A percentile compares a stretch with the other conserved stretches of the same genome.
Evolutionary conservation across 1,140 invertebrate genomes (phyloP).

Genomic region (Drosophila equinoxialis): DNA sequence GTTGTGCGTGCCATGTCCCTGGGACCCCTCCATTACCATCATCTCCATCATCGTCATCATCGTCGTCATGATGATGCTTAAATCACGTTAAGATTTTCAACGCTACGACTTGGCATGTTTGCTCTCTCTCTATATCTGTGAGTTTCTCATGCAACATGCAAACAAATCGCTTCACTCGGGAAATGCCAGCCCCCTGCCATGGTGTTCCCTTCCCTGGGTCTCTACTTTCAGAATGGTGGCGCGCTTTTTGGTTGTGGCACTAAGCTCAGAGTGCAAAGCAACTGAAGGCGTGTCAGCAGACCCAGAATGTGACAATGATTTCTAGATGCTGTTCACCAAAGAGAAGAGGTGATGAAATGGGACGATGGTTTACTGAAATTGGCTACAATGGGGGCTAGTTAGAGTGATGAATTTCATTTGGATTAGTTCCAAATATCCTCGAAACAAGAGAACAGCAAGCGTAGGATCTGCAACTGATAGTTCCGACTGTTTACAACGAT

Average conservation of each 20-base stretch:
- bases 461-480: no score
- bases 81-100: slow-evolving; percentile 31
- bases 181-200: neutral
- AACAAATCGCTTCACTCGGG: slow-evolving; percentile 16
- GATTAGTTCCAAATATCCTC: neutral
- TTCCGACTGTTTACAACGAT: no score
- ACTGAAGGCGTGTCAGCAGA: slow-evolving; percentile 15
- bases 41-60: neutral
- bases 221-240: slow-evolving; percentile 1
- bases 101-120: slow-evolving; percentile 26
- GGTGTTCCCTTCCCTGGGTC: neutral
- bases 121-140: neutral
- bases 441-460: neutral
- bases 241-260: slow-evolving; percentile 12
- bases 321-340: slow-evolving; percentile 1
- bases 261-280: neutral
- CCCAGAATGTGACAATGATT: slow-evolving; percentile 20
- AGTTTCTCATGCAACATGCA: slow-evolving; percentile 22
- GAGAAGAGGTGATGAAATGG: slow-evolving; percentile 3
- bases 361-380: slow-evolving; percentile 5
- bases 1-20: neutral
- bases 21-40: neutral
- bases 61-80: slow-evolving; percentile 13
- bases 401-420: slow-evolving; percentile 8
- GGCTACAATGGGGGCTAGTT: slow-evolving; percentile 1